Evolutionary conservation across 1,140 invertebrate species (phyloP), one percentile per base, ranked within the genome.

Genomic region (Sycophaga agraensis): DNA sequence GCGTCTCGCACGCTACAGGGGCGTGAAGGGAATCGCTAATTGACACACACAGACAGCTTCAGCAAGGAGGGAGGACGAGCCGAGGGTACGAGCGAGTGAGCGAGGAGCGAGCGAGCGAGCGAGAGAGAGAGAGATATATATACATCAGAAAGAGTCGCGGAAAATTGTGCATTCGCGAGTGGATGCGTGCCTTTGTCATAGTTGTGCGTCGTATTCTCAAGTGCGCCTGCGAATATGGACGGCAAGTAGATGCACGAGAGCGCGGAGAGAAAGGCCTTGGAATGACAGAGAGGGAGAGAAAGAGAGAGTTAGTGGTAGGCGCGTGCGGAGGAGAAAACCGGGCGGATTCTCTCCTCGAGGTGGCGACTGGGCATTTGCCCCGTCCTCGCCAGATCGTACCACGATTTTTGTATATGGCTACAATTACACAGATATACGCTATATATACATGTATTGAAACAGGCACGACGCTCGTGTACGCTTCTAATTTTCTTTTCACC

Each of bases 261-360:
- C 60, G n/a, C n/a, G n/a, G 59, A 55, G 31, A 57, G 37, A 61
- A 39, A 51, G 39, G 31, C 17, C 17, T 24, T 0, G 17, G 14
- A 16, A 53, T 34, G 46, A 42, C 16, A 60, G 58, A 46, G 28
- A 24, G 21, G 49, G 37, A 51, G 49, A 60, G 40, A 59, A 51
- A 50, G 45, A 51, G 48, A 60, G 48, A 53, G 37, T 51, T 59
- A 45, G 57, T 19, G 16, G 16, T 64, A 59, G 55, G 63, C 39
- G 58, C 39, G 59, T 54, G 51, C 54, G 46, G 57, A 67, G 64
- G 46, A 50, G 48, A 59, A 59, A 46, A 56, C 31, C 59, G 31
- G 26, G 42, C 28, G 46, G 39, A 51, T 51, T 59, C 57, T 50
- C 37, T 31, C 16, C 56, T 59, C 37, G 21, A 39, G 31, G 51